phyloP scores from a whole-genome alignment of 2,797 vertebrate genomes.

The Malurus leucopterus region DNA sequence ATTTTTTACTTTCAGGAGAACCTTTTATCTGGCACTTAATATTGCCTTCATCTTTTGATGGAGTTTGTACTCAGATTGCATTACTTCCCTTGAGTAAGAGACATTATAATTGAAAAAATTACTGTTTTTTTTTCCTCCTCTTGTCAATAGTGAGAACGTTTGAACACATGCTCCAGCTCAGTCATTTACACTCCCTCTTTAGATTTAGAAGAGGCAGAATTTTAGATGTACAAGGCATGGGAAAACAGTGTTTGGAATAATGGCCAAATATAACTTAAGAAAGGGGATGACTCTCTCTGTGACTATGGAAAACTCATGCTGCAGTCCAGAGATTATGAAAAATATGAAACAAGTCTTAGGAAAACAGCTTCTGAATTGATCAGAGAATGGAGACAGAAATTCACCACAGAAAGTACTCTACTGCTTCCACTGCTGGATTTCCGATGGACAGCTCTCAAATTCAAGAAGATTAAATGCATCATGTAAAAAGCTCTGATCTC shows the following conservation, averaged over 20 bases:
- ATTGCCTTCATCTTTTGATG: background rate
- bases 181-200: background rate
- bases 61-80: background rate
- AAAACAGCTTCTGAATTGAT: background rate
- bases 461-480: background rate
- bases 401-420: background rate
- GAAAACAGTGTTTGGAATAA: background rate
- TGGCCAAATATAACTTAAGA: background rate
- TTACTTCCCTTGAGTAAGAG: background rate
- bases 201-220: background rate
- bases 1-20: background rate
- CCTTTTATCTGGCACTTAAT: background rate
- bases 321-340: background rate
- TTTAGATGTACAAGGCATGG: background rate
- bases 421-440: background rate
- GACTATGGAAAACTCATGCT: background rate
- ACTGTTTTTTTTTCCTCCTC: rapidly evolving
- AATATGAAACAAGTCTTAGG: background rate
- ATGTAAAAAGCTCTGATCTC: background rate
- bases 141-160: background rate
- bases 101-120: background rate
- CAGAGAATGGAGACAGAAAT: background rate
- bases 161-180: background rate
- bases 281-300: background rate
- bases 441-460: background rate